Evolutionary conservation across 2,797 vertebrate genomes (phyloP).

Genomic region (Alauda arvensis): DNA sequence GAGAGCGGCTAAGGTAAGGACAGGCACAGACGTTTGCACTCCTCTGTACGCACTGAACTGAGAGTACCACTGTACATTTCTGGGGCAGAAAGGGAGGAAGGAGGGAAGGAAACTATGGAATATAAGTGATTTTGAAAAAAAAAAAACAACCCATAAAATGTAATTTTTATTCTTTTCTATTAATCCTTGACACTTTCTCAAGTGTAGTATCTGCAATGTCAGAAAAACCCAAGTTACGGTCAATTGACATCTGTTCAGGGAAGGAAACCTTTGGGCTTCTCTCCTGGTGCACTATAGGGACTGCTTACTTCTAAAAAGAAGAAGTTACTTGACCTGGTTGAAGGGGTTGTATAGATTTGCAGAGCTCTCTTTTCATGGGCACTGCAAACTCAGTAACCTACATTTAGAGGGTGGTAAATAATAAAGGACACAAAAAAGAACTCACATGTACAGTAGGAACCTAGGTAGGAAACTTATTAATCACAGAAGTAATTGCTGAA

Average conservation of each 20-base stretch:
- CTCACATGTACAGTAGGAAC: neutral
- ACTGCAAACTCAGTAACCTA: neutral
- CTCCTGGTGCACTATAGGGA: neutral
- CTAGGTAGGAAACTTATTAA: neutral
- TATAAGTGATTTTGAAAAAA: neutral
- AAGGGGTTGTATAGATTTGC: neutral
- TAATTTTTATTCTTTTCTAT: neutral
- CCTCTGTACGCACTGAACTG: neutral
- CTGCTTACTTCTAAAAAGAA: neutral
- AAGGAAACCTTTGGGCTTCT: neutral
- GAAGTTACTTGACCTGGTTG: neutral
- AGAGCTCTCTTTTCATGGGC: neutral
- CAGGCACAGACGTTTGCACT: neutral
- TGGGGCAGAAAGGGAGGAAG: neutral
- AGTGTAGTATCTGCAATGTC: neutral
- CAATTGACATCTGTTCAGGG: neutral
- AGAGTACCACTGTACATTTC: neutral
- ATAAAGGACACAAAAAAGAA: neutral
- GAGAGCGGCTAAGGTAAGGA: conserved; percentile 36
- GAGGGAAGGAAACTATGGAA: neutral
- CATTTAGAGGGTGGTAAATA: neutral
- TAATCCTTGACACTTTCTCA: neutral
- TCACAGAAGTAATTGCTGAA: neutral
- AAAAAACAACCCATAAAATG: accelerated
- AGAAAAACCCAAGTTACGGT: neutral